Base-by-base conservation (phyloP, 2,113 vertebrate genomes). In the Ranitomeya imitator region DNA sequence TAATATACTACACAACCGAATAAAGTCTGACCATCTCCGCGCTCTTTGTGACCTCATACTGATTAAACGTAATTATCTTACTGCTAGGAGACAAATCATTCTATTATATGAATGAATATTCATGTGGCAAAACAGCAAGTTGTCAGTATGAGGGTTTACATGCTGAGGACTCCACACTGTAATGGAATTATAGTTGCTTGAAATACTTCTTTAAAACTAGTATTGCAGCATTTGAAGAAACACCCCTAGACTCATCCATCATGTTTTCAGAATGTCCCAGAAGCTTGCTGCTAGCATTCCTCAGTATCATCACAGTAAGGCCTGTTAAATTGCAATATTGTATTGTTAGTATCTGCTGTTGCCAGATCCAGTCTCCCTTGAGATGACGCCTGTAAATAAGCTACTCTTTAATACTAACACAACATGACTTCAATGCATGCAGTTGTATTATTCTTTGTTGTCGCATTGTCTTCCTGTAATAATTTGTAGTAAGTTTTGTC, bases 221-320 rank as follows among this genome's bases (percentile, higher is more conserved):
- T 61, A 78, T 76, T 88, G 65, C n/a, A 90, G 57, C 67, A 79
- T 37, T 80, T 93, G 90, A 87, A 90, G 91, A 90, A 91, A 91
- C 92, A 91, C 90, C 86, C 89, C 16, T 93, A 92, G 91, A 88
- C 82, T 91, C 87, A 93, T 93, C 88, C 90, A 92, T 93, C 86
- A 91, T 90, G n/a, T 90, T 93, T 89, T 90, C 84, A 91, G 18
- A 82, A 92, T 91, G 89, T 90, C 31, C 73, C 60, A 31, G 54
- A 23, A 89, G 37, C 73, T 5, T 87, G 3, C 9, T 84, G n/a
- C 85, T 76, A 83, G n/a, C 11, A 86, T 23, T 79, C 45, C 0
- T 88, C 90, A n/a, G 10, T 2, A 18, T 79, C 87, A 85, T 88
- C 45, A 83, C 85, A 52, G 21, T 54, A 87, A 73, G 15, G 3